Evolutionary conservation across 2,888 invertebrate genomes (phyloP).

Genomic region (Athetis lepigone): DNA sequence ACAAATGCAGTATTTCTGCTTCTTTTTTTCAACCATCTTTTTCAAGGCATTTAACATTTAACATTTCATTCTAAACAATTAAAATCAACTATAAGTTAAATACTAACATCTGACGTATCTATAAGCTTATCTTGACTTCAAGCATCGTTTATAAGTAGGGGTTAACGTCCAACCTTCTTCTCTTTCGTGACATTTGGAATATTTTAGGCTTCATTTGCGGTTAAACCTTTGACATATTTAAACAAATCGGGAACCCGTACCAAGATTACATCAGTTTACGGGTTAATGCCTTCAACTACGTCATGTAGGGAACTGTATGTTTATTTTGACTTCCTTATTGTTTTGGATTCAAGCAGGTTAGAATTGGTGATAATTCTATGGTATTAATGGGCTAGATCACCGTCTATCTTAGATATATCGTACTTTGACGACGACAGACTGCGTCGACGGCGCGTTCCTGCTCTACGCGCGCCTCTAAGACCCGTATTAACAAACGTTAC

Average conservation of each 20-base stretch:
- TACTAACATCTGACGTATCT: neutral
- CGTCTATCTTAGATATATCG: no score
- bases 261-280: slow-evolving; percentile 16
- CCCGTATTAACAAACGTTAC: no score
- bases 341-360: neutral
- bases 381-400: no score
- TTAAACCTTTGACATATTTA: slow-evolving; percentile 31
- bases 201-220: slow-evolving; percentile 38
- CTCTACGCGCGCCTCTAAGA: no score
- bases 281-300: slow-evolving; percentile 8
- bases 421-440: no score
- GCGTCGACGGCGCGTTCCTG: no score
- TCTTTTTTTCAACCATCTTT: no score
- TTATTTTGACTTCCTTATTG: slow-evolving; percentile 3
- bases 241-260: slow-evolving; percentile 29
- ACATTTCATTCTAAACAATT: no score
- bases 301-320: neutral
- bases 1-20: no score
- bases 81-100: neutral
- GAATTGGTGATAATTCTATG: neutral
- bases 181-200: slow-evolving; percentile 10
- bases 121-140: neutral
- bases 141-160: neutral
- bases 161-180: slow-evolving; percentile 20
- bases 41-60: no score